Base-by-base conservation (phyloP, 2,797 vertebrate genomes). In the Buceros bicornis region DNA sequence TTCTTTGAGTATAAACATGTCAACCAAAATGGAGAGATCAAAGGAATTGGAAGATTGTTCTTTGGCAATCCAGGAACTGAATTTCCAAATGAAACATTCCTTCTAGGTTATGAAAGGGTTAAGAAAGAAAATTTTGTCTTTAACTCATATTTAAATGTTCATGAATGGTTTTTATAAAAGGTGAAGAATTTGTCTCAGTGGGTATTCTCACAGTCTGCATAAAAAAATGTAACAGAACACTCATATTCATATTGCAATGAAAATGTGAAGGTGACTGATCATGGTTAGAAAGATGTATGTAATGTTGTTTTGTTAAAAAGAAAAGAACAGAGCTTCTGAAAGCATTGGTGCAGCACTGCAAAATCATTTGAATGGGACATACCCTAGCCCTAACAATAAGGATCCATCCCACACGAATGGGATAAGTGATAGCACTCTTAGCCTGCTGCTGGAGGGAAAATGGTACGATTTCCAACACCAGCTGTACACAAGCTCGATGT, bases 141-240 rank as follows among this genome's bases (percentile, higher is more conserved):
- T 82, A 70, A 57, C 11, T 3, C 28, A 8, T 54, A 26, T 91
- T 82, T 70, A 69, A 67, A 40, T 37, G 6, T 61, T 91, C 77
- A 51, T 72, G 11, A 84, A 37, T 5, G 0, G 10, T 60, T 95
- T 96, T 57, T 76, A 11, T 16, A 71, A 65, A 42, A 73, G 8
- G 18, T 71, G n/a, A 64, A 22, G 48, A 88, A 81, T 24, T 82
- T 78, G 10, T 86, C 56, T 87, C 53, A 65, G 24, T 72, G 37
- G 37, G 16, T 88, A 80, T 89, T 89, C 47, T 95, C 20, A 29
- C 20, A 72, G 2, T 28, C 25, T 56, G 10, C 45, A 70, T 61
- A 31, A 92, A 93, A 93, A 90, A 89, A 66, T 47, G 71, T 74
- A 82, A 82, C 33, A 80, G 48, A 84, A 82, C 9, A 40, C 21